phyloP scores from a whole-genome alignment of 2,113 vertebrate species.

The Xiphias gladius region DNA sequence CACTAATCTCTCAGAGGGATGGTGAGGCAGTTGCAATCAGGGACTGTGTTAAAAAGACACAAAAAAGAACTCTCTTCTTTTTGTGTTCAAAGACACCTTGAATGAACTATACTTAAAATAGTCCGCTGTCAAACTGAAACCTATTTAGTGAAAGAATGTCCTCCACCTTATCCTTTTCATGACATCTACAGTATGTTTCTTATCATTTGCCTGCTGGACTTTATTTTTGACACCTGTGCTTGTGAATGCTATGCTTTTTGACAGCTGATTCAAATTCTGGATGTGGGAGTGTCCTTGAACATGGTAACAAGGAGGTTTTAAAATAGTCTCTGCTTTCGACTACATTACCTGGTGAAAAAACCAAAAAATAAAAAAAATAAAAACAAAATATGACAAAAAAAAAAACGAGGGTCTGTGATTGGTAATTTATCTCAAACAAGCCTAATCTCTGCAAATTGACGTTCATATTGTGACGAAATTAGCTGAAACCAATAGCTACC shows the following conservation, averaged over 20 bases:
- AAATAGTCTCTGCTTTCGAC: not conserved
- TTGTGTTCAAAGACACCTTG: not conserved
- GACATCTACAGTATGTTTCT: not conserved
- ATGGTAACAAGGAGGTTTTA: not conserved
- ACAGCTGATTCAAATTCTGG: not conserved
- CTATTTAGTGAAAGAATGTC: not conserved
- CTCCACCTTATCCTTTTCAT: not conserved
- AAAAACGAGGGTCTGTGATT: not conserved
- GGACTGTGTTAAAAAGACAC: no score
- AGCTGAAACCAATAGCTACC: conserved; percentile 30
- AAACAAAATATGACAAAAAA: not conserved
- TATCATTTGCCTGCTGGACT: not conserved
- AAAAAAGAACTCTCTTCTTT: no score
- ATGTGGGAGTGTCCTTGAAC: conserved; percentile 11
- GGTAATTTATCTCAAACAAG: not conserved
- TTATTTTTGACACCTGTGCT: not conserved
- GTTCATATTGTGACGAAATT: conserved; percentile 50
- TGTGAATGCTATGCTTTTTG: not conserved
- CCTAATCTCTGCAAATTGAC: not conserved
- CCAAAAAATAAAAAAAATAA: not conserved
- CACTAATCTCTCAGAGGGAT: not conserved
- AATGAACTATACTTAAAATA: not conserved
- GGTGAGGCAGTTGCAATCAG: no score
- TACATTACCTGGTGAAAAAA: not conserved
- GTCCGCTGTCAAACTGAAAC: not conserved